Evolutionary conservation across 2,113 vertebrate species (phyloP).

Genomic region (Microcebus griseorufus): DNA sequence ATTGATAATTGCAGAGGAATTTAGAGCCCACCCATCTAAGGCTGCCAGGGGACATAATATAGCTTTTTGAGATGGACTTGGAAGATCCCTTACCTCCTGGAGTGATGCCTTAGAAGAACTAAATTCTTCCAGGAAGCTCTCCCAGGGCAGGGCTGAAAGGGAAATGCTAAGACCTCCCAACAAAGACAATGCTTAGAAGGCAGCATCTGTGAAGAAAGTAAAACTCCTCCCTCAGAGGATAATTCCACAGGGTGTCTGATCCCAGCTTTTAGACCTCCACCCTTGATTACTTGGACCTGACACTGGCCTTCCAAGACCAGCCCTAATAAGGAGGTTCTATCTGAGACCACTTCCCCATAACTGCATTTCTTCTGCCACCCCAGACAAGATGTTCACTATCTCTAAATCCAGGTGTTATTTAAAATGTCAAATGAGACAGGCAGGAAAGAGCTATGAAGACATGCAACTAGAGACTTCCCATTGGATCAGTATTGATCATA

Average conservation of each 20-base stretch:
- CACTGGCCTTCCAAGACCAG: background rate
- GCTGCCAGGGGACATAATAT: background rate
- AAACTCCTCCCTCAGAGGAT: slow-evolving; percentile 16
- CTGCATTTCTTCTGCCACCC: background rate
- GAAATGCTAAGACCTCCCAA: background rate
- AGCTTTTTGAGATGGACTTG: slow-evolving; percentile 15
- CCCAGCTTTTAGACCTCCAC: background rate
- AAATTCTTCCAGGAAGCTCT: slow-evolving; percentile 11
- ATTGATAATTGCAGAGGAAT: slow-evolving; percentile 11
- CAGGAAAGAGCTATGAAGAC: slow-evolving; percentile 21
- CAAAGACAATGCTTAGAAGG: background rate
- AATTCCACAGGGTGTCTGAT: slow-evolving; percentile 16
- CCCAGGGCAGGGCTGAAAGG: background rate
- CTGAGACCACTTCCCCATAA: background rate
- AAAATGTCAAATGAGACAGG: slow-evolving; percentile 22
- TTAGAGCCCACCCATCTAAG: background rate
- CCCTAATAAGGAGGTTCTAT: background rate
- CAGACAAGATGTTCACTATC: slow-evolving; percentile 4
- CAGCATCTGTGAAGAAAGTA: slow-evolving; percentile 24
- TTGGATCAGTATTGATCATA: background rate
- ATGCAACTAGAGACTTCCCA: background rate
- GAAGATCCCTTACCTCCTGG: slow-evolving; percentile 18
- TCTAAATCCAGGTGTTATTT: slow-evolving; percentile 42
- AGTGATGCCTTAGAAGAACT: slow-evolving; percentile 13
- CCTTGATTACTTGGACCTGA: background rate